phyloP scores from a whole-genome alignment of 2,797 vertebrate genomes.

The Protonibea diacanthus region DNA sequence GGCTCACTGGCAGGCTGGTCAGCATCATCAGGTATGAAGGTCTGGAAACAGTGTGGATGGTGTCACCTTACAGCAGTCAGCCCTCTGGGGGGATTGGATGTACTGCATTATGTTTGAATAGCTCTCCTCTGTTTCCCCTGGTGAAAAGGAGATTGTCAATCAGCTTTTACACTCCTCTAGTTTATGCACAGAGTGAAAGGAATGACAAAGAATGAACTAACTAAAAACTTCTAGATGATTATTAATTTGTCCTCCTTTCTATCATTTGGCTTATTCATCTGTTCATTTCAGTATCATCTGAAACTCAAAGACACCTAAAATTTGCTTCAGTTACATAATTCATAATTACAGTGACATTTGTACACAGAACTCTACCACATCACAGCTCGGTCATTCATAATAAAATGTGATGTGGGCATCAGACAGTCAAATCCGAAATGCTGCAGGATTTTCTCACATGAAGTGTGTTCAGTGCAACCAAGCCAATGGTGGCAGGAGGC shows the following conservation, averaged over 20 bases:
- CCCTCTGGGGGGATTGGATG: not conserved
- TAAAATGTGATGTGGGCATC: not conserved
- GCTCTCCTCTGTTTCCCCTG: slow-evolving; percentile 4
- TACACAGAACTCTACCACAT: not conserved
- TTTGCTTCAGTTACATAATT: not conserved
- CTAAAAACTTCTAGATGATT: too few relatives aligned
- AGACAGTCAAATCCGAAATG: not conserved
- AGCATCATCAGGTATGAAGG: not conserved
- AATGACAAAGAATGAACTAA: not conserved
- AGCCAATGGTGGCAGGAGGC: not conserved
- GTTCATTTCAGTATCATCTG: not conserved
- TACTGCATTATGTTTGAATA: slow-evolving; percentile 5
- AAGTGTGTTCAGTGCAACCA: not conserved
- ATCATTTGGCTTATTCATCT: not conserved
- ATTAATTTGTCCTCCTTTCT: not conserved
- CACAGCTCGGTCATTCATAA: not conserved
- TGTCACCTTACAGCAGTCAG: slow-evolving; percentile 21
- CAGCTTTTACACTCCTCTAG: not conserved
- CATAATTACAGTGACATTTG: not conserved
- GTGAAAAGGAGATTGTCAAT: slow-evolving; percentile 15
- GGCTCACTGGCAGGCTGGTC: not conserved
- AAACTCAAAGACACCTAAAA: not conserved
- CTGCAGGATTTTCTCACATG: not conserved
- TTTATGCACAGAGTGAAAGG: slow-evolving; percentile 1
- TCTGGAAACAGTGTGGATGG: not conserved